A percentile compares a stretch with the other conserved stretches of the same genome.
Conservation (phyloP, 2,797 vertebrate species). For the Meriones psammophilus region DNA sequence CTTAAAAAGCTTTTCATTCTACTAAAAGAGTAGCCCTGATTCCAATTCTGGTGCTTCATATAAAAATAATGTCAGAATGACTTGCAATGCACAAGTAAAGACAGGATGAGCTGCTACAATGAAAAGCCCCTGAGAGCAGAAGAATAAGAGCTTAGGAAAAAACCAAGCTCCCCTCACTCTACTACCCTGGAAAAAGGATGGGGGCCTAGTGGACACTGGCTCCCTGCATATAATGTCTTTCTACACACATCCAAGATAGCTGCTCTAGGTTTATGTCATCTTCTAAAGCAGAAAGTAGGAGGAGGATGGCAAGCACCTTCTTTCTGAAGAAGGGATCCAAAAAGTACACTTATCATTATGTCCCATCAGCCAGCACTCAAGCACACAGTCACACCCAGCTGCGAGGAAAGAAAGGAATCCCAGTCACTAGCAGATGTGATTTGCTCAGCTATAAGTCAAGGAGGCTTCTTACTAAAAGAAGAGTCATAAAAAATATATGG, state of each 20-base stretch:
- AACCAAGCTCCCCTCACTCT: not conserved
- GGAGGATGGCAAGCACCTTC: not conserved
- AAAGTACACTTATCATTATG: not conserved
- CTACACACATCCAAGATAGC: not conserved
- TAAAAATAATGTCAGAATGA: not conserved
- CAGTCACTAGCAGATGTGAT: not conserved
- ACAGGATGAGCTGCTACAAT: not conserved
- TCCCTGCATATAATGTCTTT: not conserved
- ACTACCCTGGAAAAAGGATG: not conserved
- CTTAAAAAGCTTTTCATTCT: not conserved
- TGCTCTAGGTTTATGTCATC: not conserved
- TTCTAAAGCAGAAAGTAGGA: conserved; percentile 9
- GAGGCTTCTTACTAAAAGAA: not conserved
- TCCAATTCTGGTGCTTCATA: not conserved
- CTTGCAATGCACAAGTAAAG: not conserved
- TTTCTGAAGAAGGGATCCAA: not conserved
- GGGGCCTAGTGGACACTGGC: not conserved
- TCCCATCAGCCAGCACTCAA: not conserved
- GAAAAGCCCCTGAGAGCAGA: not conserved
- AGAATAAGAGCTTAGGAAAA: not conserved
- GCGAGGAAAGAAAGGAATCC: not conserved
- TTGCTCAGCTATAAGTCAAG: not conserved
- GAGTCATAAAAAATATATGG: not conserved
- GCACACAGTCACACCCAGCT: not conserved
- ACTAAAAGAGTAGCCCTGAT: not conserved